Conservation (phyloP, 35 echinoderm and acorn worm species). For the Heliocidaris tuberculata region DNA sequence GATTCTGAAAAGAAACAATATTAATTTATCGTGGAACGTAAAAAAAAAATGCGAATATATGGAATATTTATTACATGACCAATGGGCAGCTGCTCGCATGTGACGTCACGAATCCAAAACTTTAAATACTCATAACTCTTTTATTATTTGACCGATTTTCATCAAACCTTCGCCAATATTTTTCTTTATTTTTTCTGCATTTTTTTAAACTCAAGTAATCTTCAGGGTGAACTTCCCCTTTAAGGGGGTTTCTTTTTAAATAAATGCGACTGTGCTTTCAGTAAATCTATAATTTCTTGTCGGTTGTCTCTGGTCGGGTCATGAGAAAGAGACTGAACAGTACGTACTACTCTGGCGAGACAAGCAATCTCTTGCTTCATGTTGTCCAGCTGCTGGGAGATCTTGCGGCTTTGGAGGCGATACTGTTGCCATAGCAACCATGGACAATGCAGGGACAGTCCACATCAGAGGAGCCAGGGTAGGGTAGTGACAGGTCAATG, state of each 20-base stretch:
- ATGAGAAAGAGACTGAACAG: slow-evolving; percentile 5
- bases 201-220: no score
- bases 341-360: slow-evolving; percentile 50
- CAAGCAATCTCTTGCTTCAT: slow-evolving; percentile 34
- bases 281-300: slow-evolving; percentile 6
- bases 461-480: slow-evolving; percentile 18
- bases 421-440: slow-evolving; percentile 33
- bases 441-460: background rate
- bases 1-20: no score
- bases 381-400: slow-evolving; percentile 29
- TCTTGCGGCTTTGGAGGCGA: slow-evolving; percentile 47
- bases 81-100: no score
- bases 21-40: no score
- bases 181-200: no score
- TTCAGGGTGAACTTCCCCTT: no score
- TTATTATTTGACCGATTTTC: no score
- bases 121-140: no score
- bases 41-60: no score
- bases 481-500: background rate
- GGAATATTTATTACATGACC: no score
- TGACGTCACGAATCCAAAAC: no score
- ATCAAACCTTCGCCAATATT: no score
- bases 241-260: background rate
- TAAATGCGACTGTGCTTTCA: slow-evolving; percentile 5
- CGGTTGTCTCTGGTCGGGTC: background rate